Percentiles rank a stretch among this genome's conserved stretches.
Conservation (phyloP, 2,888 invertebrate species). For the Drosophila anomelani region DNA sequence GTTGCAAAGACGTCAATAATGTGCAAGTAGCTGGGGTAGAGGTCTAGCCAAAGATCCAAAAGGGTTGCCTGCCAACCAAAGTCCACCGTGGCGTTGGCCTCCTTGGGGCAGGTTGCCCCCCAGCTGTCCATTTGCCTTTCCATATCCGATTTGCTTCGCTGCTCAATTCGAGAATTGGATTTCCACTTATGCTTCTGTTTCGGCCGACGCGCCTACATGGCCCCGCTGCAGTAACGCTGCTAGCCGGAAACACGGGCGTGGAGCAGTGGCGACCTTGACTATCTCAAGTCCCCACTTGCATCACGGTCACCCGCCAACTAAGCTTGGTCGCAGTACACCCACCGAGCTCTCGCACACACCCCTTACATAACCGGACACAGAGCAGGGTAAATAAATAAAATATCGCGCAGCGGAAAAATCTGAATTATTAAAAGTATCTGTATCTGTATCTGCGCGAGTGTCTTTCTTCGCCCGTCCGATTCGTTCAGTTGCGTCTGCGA, state of each 20-base stretch:
- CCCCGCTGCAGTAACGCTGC: conserved; percentile 50
- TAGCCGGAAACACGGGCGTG: conserved; percentile 6
- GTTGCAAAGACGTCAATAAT: conserved; percentile 43
- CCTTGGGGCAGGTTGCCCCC: conserved; percentile 65
- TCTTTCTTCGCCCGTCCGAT: conserved; percentile 57
- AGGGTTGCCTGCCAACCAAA: conserved; percentile 16
- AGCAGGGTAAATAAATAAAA: conserved; percentile 67
- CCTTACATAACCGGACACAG: conserved; percentile 64
- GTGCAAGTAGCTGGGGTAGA: conserved; percentile 35
- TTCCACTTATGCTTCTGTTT: conserved; percentile 36
- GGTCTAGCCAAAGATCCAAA: conserved; percentile 38
- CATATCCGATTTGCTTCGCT: conserved; percentile 23
- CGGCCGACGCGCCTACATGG: conserved; percentile 57
- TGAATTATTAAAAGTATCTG: conserved; percentile 72
- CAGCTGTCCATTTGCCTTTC: conserved; percentile 52
- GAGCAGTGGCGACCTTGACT: conserved; percentile 68
- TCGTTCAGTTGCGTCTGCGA: conserved; percentile 64
- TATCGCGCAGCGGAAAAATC: conserved; percentile 65
- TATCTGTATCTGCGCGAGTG: conserved; percentile 46
- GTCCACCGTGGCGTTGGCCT: conserved; percentile 55
- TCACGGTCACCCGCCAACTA: conserved; percentile 31
- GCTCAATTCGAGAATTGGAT: conserved; percentile 36
- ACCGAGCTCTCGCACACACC: conserved; percentile 21
- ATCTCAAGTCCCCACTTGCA: conserved; percentile 58
- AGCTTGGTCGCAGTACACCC: conserved; percentile 39